These are phyloP conservation scores for Subanguina moxae DNA, from an alignment of 1,140 invertebrate species.

Conservation along the genomic window DNA sequence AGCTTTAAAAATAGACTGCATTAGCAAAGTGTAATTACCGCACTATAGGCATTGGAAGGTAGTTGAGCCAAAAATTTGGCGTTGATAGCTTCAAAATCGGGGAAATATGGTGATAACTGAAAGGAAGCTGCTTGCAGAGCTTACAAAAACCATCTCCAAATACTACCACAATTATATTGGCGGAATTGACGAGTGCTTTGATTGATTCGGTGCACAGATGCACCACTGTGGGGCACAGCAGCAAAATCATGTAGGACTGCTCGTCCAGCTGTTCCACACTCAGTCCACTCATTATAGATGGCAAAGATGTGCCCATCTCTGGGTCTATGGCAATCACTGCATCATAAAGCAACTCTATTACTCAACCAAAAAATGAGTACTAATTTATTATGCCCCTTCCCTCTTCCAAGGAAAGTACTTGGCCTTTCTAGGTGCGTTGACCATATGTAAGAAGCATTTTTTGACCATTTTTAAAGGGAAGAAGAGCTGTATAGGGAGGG, in stretches of 20 bases:
- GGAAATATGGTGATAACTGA: conserved; percentile 9
- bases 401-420: too few relatives aligned
- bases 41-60: not conserved
- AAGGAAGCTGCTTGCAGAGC: conserved; percentile 1
- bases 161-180: conserved; percentile 35
- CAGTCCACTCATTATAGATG: conserved; percentile 19
- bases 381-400: not conserved
- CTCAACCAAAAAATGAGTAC: not conserved
- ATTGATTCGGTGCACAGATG: conserved; percentile 18
- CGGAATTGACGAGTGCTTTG: conserved; percentile 7
- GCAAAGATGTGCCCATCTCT: conserved; percentile 16
- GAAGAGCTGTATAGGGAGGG: too few relatives aligned
- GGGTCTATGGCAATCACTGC: conserved; percentile 38
- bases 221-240: conserved; percentile 21
- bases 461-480: too few relatives aligned
- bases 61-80: conserved; percentile 5
- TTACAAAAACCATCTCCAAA: too few relatives aligned
- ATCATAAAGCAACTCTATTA: conserved; percentile 14
- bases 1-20: too few relatives aligned
- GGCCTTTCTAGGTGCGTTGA: too few relatives aligned
- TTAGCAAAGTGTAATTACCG: too few relatives aligned
- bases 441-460: too few relatives aligned
- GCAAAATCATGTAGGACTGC: conserved; percentile 32
- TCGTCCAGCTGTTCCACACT: conserved; percentile 27
- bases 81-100: conserved; percentile 14